phyloP scores from a whole-genome alignment of 2,797 vertebrate genomes.

The Chrysocyon brachyurus region DNA sequence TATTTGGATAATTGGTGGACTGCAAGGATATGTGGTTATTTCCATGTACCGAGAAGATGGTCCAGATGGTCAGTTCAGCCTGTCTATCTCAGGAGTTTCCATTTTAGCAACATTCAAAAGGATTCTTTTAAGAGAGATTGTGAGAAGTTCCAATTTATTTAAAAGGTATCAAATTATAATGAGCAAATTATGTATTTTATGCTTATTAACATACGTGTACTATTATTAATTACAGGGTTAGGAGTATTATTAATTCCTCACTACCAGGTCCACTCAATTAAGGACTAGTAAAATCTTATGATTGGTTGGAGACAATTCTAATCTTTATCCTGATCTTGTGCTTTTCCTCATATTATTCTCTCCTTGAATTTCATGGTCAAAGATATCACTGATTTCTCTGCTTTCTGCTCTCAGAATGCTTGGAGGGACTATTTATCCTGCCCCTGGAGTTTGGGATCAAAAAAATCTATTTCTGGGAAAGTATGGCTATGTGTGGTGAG shows the following conservation, averaged over 20 bases:
- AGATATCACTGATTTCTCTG: not conserved
- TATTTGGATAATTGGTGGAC: not conserved
- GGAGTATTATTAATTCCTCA: not conserved
- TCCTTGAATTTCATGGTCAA: not conserved
- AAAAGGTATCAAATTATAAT: not conserved
- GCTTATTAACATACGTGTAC: not conserved
- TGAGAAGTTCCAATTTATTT: slow-evolving; percentile 22
- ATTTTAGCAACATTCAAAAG: not conserved
- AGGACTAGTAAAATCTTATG: not conserved
- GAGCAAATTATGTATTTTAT: not conserved
- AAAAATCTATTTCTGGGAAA: slow-evolving; percentile 29
- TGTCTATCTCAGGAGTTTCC: not conserved
- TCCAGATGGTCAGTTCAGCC: not conserved
- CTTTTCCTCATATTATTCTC: not conserved
- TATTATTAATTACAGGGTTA: not conserved
- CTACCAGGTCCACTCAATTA: not conserved
- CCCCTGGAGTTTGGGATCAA: not conserved
- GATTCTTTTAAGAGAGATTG: not conserved
- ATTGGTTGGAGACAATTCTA: not conserved
- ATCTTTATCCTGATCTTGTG: not conserved
- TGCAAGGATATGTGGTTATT: not conserved
- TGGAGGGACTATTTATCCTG: not conserved
- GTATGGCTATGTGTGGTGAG: not conserved
- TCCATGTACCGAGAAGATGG: not conserved
- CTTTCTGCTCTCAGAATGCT: not conserved